Evolutionary conservation across 1,140 invertebrate species (phyloP).

Genomic region (Saccostrea echinata): DNA sequence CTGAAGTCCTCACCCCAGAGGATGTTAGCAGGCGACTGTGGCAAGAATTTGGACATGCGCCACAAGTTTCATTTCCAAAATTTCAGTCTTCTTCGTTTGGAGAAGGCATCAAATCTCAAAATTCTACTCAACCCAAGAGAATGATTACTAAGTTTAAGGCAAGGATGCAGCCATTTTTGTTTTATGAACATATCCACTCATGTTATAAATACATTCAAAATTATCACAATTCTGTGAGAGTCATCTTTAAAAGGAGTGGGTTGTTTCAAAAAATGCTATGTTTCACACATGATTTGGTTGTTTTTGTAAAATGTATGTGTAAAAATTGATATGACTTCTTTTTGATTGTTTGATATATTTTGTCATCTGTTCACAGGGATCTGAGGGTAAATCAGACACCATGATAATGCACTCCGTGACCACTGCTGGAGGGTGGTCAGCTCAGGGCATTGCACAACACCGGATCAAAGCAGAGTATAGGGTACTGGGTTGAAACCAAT

Average conservation of each 20-base stretch:
- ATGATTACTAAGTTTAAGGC: slow-evolving; percentile 43
- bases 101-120: slow-evolving; percentile 5
- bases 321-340: background rate
- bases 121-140: slow-evolving; percentile 14
- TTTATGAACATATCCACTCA: background rate
- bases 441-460: slow-evolving; percentile 56
- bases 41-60: slow-evolving; percentile 50
- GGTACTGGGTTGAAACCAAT: slow-evolving; percentile 43
- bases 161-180: slow-evolving; percentile 11
- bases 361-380: slow-evolving; percentile 30
- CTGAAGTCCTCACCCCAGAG: slow-evolving; percentile 27
- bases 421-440: slow-evolving; percentile 49
- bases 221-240: too few relatives aligned
- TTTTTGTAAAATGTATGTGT: too few relatives aligned
- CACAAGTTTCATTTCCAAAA: slow-evolving; percentile 31
- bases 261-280: too few relatives aligned
- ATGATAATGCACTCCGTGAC: slow-evolving; percentile 51
- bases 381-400: slow-evolving; percentile 36
- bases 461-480: slow-evolving; percentile 69
- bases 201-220: too few relatives aligned
- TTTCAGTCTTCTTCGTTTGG: background rate
- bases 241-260: too few relatives aligned
- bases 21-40: background rate
- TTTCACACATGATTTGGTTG: too few relatives aligned
- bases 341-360: background rate